Evolutionary conservation across 2,113 vertebrate species (phyloP), one percentile per base, ranked within the genome.

Genomic region (Alligator mississippiensis): DNA sequence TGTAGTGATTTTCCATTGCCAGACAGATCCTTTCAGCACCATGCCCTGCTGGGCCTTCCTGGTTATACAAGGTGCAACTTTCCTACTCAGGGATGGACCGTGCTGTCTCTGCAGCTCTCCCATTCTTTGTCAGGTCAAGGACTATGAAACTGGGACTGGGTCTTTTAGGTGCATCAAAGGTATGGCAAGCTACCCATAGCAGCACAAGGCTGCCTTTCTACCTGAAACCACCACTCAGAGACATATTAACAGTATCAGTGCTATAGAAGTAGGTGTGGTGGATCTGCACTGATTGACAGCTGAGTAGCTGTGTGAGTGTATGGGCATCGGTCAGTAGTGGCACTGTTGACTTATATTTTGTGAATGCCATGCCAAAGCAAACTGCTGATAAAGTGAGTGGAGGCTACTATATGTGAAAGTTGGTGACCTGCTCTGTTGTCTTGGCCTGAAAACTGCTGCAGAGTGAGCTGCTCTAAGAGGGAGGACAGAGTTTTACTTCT

Each of bases 21-120:
- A 21, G 59, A 0, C 27, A 7, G 88, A 86, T 19, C 13, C 47
- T 14, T 25, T 14, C 66, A 0, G 8, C 2, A 1, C 25, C 0
- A 7, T 57, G 72, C 2, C 1, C 16, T 4, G 58, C 91, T 84
- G 92, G 87, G 47, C 47, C 47, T 47, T 47, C 47, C 47, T 47
- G 47, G 47, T 74, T 6, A 74, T 74, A 38, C 47, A 22, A 4
- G 11, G 22, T 4, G 12, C 11, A 38, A 11, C 22, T 72, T 25
- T 6, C 68, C 34, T 22, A 15, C 25, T 21, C 21, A 47, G 34
- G 70, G 14, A 8, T 22, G 11, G 70, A 47, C 21, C 34, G 24
- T 38, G 38, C 34, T 74, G 21, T 47, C 34, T 74, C 24, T 47
- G 34, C 30, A 30, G 28, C 68, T 10, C 10, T 38, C 18, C 11